Percentiles rank a stretch among this genome's conserved stretches.
Evolutionary conservation across 2,888 invertebrate species (phyloP).

Genomic region (Brachyopa scutellaris): DNA sequence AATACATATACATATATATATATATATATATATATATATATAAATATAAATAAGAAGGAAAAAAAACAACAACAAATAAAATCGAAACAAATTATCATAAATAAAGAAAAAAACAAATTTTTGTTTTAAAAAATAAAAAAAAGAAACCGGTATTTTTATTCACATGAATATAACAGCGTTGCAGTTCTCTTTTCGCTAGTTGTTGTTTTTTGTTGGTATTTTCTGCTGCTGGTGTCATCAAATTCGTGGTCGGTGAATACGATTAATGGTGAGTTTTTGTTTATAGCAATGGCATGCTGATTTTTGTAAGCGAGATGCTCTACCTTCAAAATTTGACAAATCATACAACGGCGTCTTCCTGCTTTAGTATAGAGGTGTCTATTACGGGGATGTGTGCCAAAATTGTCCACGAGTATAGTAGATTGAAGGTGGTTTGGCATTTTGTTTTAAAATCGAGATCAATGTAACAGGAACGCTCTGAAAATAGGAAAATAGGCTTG

Average conservation of each 20-base stretch:
- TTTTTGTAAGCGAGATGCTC: background rate
- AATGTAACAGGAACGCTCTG: too few species aligned
- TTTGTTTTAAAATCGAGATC: too few species aligned
- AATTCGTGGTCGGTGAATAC: slow-evolving; percentile 1
- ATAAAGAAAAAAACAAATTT: slow-evolving; percentile 72
- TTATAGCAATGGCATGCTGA: background rate
- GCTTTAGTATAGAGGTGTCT: too few species aligned
- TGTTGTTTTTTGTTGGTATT: background rate
- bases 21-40: slow-evolving; percentile 68
- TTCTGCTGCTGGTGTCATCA: background rate
- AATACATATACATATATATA: slow-evolving; percentile 27
- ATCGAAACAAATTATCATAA: slow-evolving; percentile 65
- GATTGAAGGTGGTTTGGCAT: too few species aligned
- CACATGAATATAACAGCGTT: background rate
- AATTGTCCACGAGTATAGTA: too few species aligned
- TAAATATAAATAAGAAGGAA: slow-evolving; percentile 37
- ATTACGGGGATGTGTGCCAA: too few species aligned
- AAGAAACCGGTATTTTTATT: slow-evolving; percentile 71
- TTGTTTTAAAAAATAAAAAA: slow-evolving; percentile 73
- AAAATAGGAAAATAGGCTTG: too few species aligned
- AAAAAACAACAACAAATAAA: slow-evolving; percentile 36
- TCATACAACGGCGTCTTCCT: too few species aligned
- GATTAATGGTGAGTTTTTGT: background rate
- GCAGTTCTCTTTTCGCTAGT: background rate
- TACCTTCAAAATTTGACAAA: too few species aligned